phyloP scores from a whole-genome alignment of 2,113 vertebrate species.

The Python bivittatus region DNA sequence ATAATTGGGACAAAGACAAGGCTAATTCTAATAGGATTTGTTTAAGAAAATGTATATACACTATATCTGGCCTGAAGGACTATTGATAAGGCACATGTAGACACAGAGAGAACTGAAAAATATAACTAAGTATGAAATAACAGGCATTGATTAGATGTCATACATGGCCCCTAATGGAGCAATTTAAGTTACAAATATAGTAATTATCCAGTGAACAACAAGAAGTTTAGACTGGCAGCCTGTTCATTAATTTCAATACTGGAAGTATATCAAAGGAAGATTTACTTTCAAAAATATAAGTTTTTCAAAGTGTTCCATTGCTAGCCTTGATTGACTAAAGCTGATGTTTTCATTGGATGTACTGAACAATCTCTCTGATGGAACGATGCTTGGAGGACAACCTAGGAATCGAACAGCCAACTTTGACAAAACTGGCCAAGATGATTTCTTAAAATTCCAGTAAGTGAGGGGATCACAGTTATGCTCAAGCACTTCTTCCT shows the following conservation, averaged over 20 bases:
- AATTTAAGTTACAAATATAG: slow-evolving; percentile 51
- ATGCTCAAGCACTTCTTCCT: slow-evolving; percentile 97
- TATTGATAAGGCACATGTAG: slow-evolving; percentile 95
- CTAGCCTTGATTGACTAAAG: slow-evolving; percentile 86
- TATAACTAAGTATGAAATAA: slow-evolving; percentile 66
- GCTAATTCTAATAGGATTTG: slow-evolving; percentile 63
- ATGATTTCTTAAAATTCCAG: slow-evolving; percentile 93
- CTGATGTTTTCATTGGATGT: slow-evolving; percentile 85
- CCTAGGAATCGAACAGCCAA: slow-evolving; percentile 93
- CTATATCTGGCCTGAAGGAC: slow-evolving; percentile 76
- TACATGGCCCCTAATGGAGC: slow-evolving; percentile 65
- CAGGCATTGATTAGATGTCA: slow-evolving; percentile 69
- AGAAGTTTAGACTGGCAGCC: slow-evolving; percentile 57
- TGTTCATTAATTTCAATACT: slow-evolving; percentile 84
- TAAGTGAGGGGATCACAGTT: slow-evolving; percentile 96
- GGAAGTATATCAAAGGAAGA: slow-evolving; percentile 96
- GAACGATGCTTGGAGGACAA: slow-evolving; percentile 93
- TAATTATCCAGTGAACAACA: slow-evolving; percentile 62
- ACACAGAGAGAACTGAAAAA: slow-evolving; percentile 68
- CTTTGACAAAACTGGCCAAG: slow-evolving; percentile 91
- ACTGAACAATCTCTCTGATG: slow-evolving; percentile 91
- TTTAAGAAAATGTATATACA: slow-evolving; percentile 63
- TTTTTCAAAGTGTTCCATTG: slow-evolving; percentile 92
- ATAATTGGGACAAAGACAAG: slow-evolving; percentile 62
- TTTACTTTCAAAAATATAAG: slow-evolving; percentile 97